phyloP scores from a whole-genome alignment of 2,797 vertebrate genomes.

The Anisognathus igniventris region DNA sequence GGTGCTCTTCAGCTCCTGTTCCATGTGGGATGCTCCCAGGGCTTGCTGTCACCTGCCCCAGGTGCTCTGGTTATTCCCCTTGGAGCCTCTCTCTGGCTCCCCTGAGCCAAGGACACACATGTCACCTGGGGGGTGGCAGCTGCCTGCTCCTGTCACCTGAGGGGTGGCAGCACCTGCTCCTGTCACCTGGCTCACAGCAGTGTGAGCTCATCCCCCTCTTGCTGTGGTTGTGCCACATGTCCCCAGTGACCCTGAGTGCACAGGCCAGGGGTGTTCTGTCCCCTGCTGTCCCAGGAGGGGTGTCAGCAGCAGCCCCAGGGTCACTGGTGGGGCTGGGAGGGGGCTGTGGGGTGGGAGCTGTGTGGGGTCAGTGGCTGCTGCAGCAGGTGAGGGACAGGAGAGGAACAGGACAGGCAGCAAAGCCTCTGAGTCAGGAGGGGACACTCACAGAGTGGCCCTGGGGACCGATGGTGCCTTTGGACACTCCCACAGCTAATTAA shows the following conservation, averaged over 20 bases:
- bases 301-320: neutral
- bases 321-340: neutral
- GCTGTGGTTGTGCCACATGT: rapidly evolving
- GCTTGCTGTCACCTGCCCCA: neutral
- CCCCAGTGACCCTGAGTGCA: rapidly evolving
- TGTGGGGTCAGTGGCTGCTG: neutral
- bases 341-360: too few species aligned
- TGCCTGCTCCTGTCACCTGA: neutral
- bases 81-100: neutral
- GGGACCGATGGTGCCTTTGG: neutral
- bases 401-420: neutral
- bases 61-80: neutral
- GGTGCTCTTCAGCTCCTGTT: neutral
- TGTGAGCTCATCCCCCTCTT: rapidly evolving
- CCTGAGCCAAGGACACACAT: rapidly evolving
- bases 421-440: constrained; percentile 32
- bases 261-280: rapidly evolving
- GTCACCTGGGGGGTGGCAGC: neutral
- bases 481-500: neutral
- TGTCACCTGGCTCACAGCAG: neutral
- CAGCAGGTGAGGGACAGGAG: neutral
- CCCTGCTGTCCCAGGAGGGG: neutral
- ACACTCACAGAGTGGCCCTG: neutral
- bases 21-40: neutral
- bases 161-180: neutral